Evolutionary conservation across 2,797 vertebrate genomes (phyloP).

Genomic region (Rhinichthys osculus): DNA sequence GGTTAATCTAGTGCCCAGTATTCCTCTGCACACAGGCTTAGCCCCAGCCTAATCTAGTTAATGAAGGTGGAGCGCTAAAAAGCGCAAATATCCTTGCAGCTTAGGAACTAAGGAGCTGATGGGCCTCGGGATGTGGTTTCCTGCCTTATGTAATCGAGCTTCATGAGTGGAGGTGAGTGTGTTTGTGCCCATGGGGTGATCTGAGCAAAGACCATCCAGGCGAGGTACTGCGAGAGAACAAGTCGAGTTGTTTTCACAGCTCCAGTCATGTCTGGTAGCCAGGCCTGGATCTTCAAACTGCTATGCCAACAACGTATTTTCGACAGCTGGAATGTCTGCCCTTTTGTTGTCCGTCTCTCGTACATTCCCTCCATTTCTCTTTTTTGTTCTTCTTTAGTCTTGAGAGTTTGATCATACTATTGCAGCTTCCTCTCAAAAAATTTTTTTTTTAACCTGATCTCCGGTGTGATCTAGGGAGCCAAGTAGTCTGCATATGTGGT

Average conservation of each 20-base stretch:
- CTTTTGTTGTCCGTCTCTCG: conserved; percentile 25
- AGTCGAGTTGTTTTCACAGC: conserved; percentile 35
- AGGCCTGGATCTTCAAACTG: conserved; percentile 27
- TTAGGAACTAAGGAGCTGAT: conserved; percentile 9
- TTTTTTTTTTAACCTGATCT: conserved; percentile 32
- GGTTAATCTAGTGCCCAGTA: conserved; percentile 47
- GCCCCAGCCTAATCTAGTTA: conserved; percentile 36
- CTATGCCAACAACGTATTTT: conserved; percentile 31
- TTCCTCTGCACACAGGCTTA: conserved; percentile 14
- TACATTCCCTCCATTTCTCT: neutral
- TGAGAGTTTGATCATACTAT: neutral
- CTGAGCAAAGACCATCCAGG: neutral
- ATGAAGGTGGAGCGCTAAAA: conserved; percentile 21
- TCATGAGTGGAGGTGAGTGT: neutral
- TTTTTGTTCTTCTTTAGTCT: neutral
- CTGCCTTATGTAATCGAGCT: conserved; percentile 27
- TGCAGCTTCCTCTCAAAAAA: neutral
- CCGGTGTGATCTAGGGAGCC: conserved; percentile 24
- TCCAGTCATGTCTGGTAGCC: conserved; percentile 19
- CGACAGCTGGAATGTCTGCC: conserved; percentile 51
- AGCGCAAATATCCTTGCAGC: conserved; percentile 14
- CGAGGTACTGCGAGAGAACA: conserved; percentile 17
- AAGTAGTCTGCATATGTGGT: conserved; percentile 20
- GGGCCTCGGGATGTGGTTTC: conserved; percentile 4
- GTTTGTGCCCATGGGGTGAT: neutral